Conservation (phyloP, 1,140 invertebrate genomes). For the Chrysopa pallens region DNA sequence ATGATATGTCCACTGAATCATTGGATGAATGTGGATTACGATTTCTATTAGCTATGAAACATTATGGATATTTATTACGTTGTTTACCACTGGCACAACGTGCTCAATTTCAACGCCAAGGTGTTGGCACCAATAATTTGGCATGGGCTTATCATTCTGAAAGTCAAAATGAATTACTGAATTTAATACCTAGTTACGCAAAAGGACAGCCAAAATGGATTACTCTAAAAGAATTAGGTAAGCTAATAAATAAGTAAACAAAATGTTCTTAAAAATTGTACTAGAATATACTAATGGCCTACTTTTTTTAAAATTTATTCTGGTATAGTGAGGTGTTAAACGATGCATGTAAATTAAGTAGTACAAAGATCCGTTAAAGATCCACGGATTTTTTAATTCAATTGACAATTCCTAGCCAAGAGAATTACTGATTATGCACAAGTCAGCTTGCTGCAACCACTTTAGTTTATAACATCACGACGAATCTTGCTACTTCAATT, state of each 20-base stretch:
- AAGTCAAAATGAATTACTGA: conserved; percentile 86
- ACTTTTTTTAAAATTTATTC: too few relatives aligned
- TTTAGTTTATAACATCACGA: too few relatives aligned
- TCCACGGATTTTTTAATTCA: too few relatives aligned
- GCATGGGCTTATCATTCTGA: conserved; percentile 99
- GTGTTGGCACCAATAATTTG: conserved; percentile 81
- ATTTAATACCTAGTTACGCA: conserved; percentile 73
- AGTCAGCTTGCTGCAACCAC: too few relatives aligned
- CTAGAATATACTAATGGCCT: not conserved
- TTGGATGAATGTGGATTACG: conserved; percentile 94
- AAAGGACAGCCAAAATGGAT: conserved; percentile 76
- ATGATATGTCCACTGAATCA: conserved; percentile 53
- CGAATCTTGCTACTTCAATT: too few relatives aligned
- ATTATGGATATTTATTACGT: conserved; percentile 85
- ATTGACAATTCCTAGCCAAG: too few relatives aligned
- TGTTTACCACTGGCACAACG: conserved; percentile 82
- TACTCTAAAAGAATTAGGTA: conserved; percentile 71
- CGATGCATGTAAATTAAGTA: too few relatives aligned
- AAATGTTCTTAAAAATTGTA: not conserved
- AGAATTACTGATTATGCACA: too few relatives aligned
- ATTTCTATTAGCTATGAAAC: conserved; percentile 93
- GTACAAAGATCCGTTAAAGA: too few relatives aligned
- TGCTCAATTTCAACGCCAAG: conserved; percentile 69
- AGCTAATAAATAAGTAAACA: too few relatives aligned
- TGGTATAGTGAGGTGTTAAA: too few relatives aligned